These are phyloP conservation scores for Microplitis deprimator DNA, from an alignment of 2,888 invertebrate species.

Conservation along the genomic window DNA sequence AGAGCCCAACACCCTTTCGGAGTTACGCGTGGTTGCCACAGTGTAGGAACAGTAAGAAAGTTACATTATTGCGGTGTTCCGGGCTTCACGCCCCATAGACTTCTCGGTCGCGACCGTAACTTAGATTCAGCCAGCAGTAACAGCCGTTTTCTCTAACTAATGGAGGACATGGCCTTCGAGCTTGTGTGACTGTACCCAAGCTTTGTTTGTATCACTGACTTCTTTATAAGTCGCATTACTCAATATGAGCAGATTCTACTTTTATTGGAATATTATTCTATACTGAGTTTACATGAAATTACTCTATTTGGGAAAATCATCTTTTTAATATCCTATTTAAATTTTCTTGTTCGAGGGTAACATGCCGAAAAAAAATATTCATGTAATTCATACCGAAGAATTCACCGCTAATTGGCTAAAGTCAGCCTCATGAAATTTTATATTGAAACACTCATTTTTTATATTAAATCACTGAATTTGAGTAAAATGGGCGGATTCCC, in stretches of 20 bases:
- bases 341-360: too few species aligned
- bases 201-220: constrained; percentile 28
- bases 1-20: constrained; percentile 41
- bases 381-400: too few species aligned
- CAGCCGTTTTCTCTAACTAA: constrained; percentile 45
- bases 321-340: too few species aligned
- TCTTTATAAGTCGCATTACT: constrained; percentile 28
- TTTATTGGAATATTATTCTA: constrained; percentile 50
- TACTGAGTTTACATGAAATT: neutral
- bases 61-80: constrained; percentile 64
- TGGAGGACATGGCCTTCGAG: constrained; percentile 37
- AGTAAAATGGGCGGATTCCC: too few species aligned
- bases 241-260: constrained; percentile 43
- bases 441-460: too few species aligned
- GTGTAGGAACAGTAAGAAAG: constrained; percentile 63
- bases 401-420: too few species aligned
- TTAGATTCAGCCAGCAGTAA: constrained; percentile 58
- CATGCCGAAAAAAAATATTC: too few species aligned
- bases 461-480: too few species aligned
- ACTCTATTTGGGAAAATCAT: neutral
- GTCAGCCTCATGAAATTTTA: too few species aligned
- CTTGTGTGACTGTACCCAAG: constrained; percentile 13
- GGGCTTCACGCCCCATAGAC: constrained; percentile 65
- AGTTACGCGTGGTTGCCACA: constrained; percentile 52
- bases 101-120: constrained; percentile 59